phyloP scores from a whole-genome alignment of 2,888 invertebrate genomes.

The Lycia hirtaria region DNA sequence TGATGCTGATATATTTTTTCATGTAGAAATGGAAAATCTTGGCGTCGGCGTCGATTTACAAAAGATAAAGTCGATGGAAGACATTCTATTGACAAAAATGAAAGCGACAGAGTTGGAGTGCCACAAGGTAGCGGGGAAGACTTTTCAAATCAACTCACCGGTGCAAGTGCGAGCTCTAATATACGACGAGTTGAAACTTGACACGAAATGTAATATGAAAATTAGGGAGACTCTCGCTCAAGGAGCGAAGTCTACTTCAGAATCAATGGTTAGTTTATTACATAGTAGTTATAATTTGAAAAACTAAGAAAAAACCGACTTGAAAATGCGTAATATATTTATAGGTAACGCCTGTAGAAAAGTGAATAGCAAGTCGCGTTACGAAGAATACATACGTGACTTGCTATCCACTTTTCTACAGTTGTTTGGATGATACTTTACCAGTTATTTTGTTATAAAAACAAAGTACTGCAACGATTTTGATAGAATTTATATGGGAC shows the following conservation, averaged over 20 bases:
- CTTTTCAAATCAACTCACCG: slow-evolving; percentile 73
- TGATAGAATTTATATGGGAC: no score
- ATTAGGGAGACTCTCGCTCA: slow-evolving; percentile 65
- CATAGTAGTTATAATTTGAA: no score
- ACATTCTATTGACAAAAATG: slow-evolving; percentile 56
- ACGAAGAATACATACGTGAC: no score
- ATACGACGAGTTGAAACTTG: slow-evolving; percentile 76
- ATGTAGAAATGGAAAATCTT: slow-evolving; percentile 68
- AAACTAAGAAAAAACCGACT: no score
- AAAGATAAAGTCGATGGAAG: slow-evolving; percentile 67
- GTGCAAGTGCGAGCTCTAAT: slow-evolving; percentile 71
- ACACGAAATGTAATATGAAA: slow-evolving; percentile 63
- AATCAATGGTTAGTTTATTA: slow-evolving; percentile 65
- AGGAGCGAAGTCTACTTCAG: slow-evolving; percentile 78
- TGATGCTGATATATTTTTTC: neutral
- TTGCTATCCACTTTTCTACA: no score
- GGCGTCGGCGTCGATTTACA: slow-evolving; percentile 67
- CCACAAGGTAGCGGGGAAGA: slow-evolving; percentile 66
- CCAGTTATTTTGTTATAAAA: no score
- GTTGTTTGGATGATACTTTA: no score
- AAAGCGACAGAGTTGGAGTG: slow-evolving; percentile 64
- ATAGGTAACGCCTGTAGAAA: no score
- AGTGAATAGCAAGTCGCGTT: no score
- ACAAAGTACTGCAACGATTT: no score
- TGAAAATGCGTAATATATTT: no score